Base-by-base conservation (phyloP, 2,888 invertebrate genomes). In the Amphipoea oculea region DNA sequence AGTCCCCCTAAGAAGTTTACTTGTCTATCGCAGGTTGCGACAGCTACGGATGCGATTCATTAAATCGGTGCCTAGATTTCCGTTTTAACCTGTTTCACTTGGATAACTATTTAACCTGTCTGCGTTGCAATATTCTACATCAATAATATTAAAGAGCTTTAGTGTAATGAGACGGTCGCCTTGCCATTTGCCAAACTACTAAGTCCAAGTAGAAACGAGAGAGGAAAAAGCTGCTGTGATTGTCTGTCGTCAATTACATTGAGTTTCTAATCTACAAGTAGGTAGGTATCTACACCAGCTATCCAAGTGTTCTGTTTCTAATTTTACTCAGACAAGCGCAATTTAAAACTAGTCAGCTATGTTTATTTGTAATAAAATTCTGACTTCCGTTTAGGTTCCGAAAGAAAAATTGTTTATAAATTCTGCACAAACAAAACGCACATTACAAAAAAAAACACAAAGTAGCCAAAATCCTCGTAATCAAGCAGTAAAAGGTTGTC, bases 21-120 rank as follows among this genome's bases (percentile, higher is more conserved):
- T 87, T 90, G 92, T 90, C 92, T 86, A 90, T 92, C 90, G 89
- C 81, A 79, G 66, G 82, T 90, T 91, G 91, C 92, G 92, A 93
- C 95, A 93, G 90, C 90, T 92, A 90, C 94, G 96, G 96, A 95
- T 95, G 94, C 92, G 90, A 94, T 96, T 95, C 92, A 96, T 96
- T 96, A 95, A 95, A 93, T 92, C 93, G 90, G 90, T 92, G 93
- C 92, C 92, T 94, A 94, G 93, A 93, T 96, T 95, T 96, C 96
- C 96, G 96, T 94, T 94, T 94, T 92, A 96, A 96, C 96, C 93
- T 90, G 96, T 95, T 92, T 89, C 83, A 92, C 94, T 84, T 84
- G 89, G 90, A 89, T 91, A 90, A 88, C 85, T 91, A 90, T 90
- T 91, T 90, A 88, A 88, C 79, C 83, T 89, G 90, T 91, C 88